A percentile compares a stretch with the other conserved stretches of the same genome.
phyloP scores from a whole-genome alignment of 2,888 invertebrate species.

The Nezara viridula region DNA sequence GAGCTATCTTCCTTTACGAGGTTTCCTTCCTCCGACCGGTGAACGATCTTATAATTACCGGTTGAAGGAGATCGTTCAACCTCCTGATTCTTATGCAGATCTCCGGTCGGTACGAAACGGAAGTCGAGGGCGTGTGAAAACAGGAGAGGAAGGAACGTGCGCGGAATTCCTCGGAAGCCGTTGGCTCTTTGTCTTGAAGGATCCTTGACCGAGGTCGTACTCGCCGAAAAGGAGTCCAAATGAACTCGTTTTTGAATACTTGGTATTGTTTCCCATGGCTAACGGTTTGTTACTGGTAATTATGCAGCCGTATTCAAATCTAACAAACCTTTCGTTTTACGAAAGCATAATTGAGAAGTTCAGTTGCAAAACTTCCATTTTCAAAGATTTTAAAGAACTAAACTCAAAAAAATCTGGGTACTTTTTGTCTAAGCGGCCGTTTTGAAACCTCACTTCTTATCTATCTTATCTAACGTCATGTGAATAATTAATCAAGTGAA shows the following conservation, averaged over 20 bases:
- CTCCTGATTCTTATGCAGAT: constrained; percentile 53
- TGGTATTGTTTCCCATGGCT: background rate
- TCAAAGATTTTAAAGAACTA: too few relatives aligned
- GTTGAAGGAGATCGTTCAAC: constrained; percentile 48
- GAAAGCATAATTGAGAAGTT: background rate
- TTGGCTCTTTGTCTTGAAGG: background rate
- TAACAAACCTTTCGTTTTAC: background rate
- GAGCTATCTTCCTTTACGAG: background rate
- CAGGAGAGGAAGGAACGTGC: constrained; percentile 21
- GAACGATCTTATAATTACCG: constrained; percentile 26
- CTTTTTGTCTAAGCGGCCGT: too few relatives aligned
- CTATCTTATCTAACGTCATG: too few relatives aligned
- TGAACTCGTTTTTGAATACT: background rate
- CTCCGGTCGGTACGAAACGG: constrained; percentile 1
- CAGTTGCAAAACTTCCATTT: too few relatives aligned
- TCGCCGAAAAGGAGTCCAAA: background rate
- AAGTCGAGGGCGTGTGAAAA: constrained; percentile 31
- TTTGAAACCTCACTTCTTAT: too few relatives aligned
- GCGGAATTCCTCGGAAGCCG: background rate
- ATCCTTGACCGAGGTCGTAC: constrained; percentile 9
- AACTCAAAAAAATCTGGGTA: too few relatives aligned
- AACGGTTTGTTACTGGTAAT: background rate
- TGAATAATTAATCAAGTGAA: too few relatives aligned
- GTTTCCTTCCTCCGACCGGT: background rate
- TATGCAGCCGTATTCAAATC: background rate